A percentile compares a stretch with the other conserved stretches of the same genome.
Evolutionary conservation across 2,797 vertebrate species (phyloP).

Genomic region (Eutrigla gurnardus): DNA sequence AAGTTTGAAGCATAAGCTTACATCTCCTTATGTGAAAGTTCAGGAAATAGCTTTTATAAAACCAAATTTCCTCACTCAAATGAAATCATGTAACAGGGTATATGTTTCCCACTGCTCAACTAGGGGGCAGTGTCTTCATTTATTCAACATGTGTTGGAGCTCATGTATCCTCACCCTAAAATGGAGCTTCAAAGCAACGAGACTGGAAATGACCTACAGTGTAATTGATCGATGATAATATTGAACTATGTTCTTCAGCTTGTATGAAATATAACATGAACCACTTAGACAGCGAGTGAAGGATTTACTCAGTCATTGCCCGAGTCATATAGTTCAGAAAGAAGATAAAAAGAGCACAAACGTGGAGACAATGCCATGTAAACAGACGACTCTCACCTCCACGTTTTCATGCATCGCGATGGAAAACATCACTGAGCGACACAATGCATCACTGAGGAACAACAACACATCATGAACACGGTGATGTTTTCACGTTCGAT

Average conservation of each 20-base stretch:
- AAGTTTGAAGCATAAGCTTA: background rate
- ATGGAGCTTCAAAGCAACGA: conserved; percentile 21
- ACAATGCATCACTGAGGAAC: no score
- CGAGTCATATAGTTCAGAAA: conserved; percentile 57
- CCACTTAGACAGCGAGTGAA: conserved; percentile 36
- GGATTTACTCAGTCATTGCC: conserved; percentile 43
- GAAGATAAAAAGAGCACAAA: conserved; percentile 39
- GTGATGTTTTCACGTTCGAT: conserved; percentile 39
- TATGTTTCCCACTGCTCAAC: conserved; percentile 26
- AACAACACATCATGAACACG: no score
- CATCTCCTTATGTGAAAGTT: background rate
- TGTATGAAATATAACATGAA: conserved; percentile 15
- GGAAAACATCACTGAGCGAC: conserved; percentile 24
- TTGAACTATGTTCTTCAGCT: conserved; percentile 6
- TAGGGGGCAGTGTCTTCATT: conserved; percentile 45
- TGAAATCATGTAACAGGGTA: conserved; percentile 3
- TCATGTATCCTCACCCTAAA: conserved; percentile 21
- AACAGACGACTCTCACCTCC: conserved; percentile 64
- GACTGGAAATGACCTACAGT: background rate
- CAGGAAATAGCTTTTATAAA: conserved; percentile 1
- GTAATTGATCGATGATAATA: conserved; percentile 1
- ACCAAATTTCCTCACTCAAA: background rate
- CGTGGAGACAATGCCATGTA: conserved; percentile 49
- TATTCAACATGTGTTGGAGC: conserved; percentile 4
- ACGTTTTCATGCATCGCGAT: conserved; percentile 43